Evolutionary conservation across 2,888 invertebrate species (phyloP).

Genomic region (Myopa tessellatipennis): DNA sequence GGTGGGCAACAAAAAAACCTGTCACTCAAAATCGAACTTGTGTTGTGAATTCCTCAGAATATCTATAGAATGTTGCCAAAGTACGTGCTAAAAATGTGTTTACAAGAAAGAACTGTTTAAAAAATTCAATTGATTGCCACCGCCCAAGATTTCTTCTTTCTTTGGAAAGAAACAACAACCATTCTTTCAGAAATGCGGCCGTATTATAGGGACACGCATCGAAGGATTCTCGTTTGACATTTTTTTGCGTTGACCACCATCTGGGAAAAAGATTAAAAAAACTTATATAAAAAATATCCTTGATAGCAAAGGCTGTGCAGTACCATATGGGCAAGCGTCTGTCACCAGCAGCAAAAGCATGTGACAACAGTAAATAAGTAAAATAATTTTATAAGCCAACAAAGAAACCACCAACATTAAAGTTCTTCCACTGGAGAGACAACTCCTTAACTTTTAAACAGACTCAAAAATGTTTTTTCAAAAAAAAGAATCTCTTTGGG

Average conservation of each 20-base stretch:
- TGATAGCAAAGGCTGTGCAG: not conserved
- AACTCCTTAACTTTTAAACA: too few relatives aligned
- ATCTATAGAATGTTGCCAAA: too few relatives aligned
- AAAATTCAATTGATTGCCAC: not conserved
- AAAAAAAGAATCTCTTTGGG: too few relatives aligned
- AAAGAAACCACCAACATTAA: slow-evolving; percentile 2
- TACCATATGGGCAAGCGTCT: slow-evolving; percentile 7
- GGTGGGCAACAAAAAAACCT: too few relatives aligned
- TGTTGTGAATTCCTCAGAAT: not conserved
- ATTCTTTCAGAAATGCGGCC: not conserved
- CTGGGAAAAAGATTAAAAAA: slow-evolving; percentile 10
- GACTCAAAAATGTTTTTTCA: not conserved
- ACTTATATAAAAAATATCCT: not conserved
- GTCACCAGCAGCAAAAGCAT: not conserved
- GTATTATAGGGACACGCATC: not conserved
- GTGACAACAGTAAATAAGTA: not conserved
- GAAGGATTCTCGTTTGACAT: not conserved
- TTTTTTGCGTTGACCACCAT: not conserved
- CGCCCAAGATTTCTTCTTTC: too few relatives aligned
- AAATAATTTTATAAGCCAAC: not conserved
- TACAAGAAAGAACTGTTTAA: too few relatives aligned
- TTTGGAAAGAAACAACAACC: not conserved
- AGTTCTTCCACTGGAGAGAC: slow-evolving; percentile 2
- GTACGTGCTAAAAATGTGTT: not conserved
- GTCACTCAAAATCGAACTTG: not conserved